Conservation (phyloP, 2,888 invertebrate species). For the Hyles lineata region DNA sequence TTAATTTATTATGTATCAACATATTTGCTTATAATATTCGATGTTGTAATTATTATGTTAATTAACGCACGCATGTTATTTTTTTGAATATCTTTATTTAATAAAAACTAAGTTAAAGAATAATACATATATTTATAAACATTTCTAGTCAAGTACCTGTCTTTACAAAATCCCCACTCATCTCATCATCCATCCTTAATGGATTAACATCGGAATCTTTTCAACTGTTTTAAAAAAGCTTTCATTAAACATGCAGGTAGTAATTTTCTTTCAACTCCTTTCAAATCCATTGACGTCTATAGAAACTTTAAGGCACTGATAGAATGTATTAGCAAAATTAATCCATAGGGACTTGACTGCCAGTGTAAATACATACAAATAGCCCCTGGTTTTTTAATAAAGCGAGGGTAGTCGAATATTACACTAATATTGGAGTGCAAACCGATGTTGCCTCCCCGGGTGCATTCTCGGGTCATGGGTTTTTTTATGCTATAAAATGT, state of each 20-base stretch:
- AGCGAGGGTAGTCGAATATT: conserved; percentile 81
- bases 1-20: too few relatives aligned
- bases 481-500: conserved; percentile 70
- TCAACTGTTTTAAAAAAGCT: conserved; percentile 24
- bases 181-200: conserved; percentile 29
- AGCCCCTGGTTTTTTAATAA: conserved; percentile 83
- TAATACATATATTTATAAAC: background rate
- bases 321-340: conserved; percentile 80
- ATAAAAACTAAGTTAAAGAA: too few relatives aligned
- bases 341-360: conserved; percentile 71
- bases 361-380: conserved; percentile 82
- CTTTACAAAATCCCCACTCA: background rate
- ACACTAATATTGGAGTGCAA: conserved; percentile 83
- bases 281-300: conserved; percentile 26
- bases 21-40: too few relatives aligned
- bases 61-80: too few relatives aligned
- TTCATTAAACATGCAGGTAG: conserved; percentile 30
- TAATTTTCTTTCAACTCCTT: conserved; percentile 5
- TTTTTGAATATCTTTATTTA: too few relatives aligned
- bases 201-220: conserved; percentile 20
- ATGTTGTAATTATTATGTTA: too few relatives aligned
- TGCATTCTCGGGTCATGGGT: conserved; percentile 59
- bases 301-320: conserved; percentile 37
- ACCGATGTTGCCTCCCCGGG: conserved; percentile 77
- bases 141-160: background rate